These are phyloP conservation scores for Danio rerio DNA, from an alignment of 2,113 vertebrate genomes.

Conservation along the genomic window DNA sequence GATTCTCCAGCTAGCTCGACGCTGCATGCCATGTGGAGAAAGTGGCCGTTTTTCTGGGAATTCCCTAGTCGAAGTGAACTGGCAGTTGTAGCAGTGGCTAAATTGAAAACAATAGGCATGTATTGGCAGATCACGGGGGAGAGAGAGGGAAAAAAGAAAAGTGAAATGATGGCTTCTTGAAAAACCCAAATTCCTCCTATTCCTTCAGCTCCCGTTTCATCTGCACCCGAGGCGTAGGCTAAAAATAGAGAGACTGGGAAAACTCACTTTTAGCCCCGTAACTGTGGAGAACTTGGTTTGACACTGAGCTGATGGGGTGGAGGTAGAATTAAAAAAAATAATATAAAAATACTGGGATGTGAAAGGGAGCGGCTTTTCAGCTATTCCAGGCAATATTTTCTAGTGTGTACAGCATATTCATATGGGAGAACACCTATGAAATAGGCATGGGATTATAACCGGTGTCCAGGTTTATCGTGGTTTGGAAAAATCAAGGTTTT, in stretches of 20 bases:
- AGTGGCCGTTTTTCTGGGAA: constrained; percentile 40
- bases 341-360: constrained; percentile 45
- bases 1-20: background rate
- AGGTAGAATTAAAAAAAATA: constrained; percentile 27
- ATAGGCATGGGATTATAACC: background rate
- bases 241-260: constrained; percentile 54
- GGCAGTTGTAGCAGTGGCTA: constrained; percentile 35
- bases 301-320: constrained; percentile 37
- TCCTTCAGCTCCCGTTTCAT: constrained; percentile 32
- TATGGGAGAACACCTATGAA: background rate
- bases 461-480: too few relatives aligned
- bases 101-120: constrained; percentile 45
- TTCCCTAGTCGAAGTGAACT: constrained; percentile 45
- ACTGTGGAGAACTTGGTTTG: constrained; percentile 43
- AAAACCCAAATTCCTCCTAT: constrained; percentile 54
- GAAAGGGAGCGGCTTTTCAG: constrained; percentile 67
- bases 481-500: too few relatives aligned
- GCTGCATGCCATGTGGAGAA: background rate
- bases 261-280: background rate
- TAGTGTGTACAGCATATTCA: background rate
- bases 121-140: constrained; percentile 22
- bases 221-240: constrained; percentile 41
- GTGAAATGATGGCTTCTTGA: constrained; percentile 47
- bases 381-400: constrained; percentile 49
- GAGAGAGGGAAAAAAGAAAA: constrained; percentile 18